These are phyloP conservation scores for Balearica regulorum DNA, from an alignment of 2,797 vertebrate species.

Conservation along the genomic window DNA sequence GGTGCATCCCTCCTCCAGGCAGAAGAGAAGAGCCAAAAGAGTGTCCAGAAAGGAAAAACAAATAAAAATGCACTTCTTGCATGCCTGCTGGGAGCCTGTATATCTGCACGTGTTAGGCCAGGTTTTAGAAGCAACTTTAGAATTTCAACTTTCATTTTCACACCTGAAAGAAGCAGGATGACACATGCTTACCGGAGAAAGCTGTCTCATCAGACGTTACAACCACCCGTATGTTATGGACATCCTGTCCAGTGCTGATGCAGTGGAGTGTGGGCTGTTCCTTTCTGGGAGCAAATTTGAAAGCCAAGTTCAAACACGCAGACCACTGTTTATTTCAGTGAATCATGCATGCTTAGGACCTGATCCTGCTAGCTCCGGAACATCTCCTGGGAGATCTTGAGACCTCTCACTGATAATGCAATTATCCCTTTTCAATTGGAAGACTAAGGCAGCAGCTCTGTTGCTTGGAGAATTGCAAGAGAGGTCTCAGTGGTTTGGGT, in stretches of 20 bases:
- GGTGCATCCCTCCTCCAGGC: neutral
- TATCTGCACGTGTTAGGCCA: neutral
- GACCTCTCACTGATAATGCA: neutral
- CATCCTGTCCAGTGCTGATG: neutral
- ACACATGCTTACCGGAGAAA: neutral
- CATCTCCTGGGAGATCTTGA: slow-evolving; percentile 55
- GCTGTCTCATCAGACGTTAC: fast-evolving
- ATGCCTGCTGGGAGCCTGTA: neutral
- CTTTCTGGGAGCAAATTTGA: neutral
- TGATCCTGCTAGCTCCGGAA: neutral
- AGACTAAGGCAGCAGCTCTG: neutral
- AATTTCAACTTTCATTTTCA: neutral
- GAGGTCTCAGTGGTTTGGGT: neutral
- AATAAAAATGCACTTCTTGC: neutral
- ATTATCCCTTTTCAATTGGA: slow-evolving; percentile 14
- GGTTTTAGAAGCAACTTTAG: neutral
- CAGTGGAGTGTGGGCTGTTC: neutral
- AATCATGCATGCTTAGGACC: neutral
- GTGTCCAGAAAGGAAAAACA: neutral
- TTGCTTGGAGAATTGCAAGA: neutral
- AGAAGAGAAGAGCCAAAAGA: neutral
- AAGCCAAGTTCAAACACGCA: slow-evolving; percentile 28
- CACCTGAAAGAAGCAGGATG: neutral
- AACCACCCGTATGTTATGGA: neutral
- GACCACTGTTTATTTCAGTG: slow-evolving; percentile 37